phyloP scores from a whole-genome alignment of 2,888 invertebrate genomes.

The Thysanoteuthis rhombus region DNA sequence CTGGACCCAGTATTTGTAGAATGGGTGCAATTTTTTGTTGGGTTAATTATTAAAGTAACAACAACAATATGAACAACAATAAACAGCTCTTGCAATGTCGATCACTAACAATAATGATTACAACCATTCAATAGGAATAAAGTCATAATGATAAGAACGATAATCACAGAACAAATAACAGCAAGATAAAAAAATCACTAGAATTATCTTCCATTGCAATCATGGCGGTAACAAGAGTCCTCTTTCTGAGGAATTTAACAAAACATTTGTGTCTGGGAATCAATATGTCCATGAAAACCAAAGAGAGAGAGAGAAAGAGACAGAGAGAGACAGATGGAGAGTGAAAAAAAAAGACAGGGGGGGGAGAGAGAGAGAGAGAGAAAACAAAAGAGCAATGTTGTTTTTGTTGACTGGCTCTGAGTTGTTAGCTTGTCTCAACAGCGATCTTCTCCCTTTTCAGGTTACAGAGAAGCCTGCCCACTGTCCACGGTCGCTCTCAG shows the following conservation, averaged over 20 bases:
- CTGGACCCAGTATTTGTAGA: too few relatives aligned
- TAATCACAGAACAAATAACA: not conserved
- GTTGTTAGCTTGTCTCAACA: not conserved
- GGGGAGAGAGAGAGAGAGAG: not conserved
- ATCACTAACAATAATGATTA: not conserved
- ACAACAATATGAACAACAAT: not conserved
- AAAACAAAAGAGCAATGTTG: not conserved
- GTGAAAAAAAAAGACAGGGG: not conserved
- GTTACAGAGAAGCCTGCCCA: not conserved
- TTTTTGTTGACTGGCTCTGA: not conserved
- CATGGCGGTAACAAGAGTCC: not conserved
- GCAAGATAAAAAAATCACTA: not conserved
- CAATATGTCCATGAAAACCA: not conserved
- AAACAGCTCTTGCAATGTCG: not conserved
- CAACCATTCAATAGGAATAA: not conserved
- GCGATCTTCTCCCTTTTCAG: not conserved
- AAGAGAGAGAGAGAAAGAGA: not conserved
- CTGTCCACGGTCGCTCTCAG: not conserved
- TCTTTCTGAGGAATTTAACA: not conserved
- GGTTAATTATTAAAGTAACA: too few relatives aligned
- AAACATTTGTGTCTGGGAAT: not conserved
- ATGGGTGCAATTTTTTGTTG: too few relatives aligned
- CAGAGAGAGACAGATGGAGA: too few relatives aligned
- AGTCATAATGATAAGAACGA: not conserved
- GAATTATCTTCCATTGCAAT: not conserved